Base-by-base conservation (phyloP, 2,113 vertebrate genomes). In the Calidris pygmaea region DNA sequence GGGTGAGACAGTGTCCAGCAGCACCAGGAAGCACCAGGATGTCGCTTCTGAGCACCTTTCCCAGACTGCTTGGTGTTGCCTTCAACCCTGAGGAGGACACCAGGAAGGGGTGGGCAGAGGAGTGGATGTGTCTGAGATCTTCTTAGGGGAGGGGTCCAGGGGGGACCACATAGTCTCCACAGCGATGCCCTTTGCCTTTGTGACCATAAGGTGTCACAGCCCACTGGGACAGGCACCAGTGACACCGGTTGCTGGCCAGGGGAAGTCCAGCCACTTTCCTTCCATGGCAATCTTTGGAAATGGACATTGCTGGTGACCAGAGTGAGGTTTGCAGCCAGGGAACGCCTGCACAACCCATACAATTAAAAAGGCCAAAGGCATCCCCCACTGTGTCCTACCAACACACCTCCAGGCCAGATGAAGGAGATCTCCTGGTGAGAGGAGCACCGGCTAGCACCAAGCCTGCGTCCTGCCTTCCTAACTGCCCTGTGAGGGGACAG, bases 391-490 rank as follows among this genome's bases (percentile, higher is more conserved):
- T 43, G 29, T 26, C 53, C 63, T 29, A 9, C 22, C 30, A 70
- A 55, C 19, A 35, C 50, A 39, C 29, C 41, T 66, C 16, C 17
- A 62, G 29, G 59, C 9, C 47, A 17, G 56, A 4, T 0, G 12
- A 39, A 67, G 67, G 10, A 70, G 55, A 8, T 2, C 1, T 1
- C 16, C 50, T 0, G 0, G 23, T 0, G 1, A 65, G 34, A 71
- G 45, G 9, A 74, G 14, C 45, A 43, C 13, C 50, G 22, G 35
- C 16, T 12, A 18, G 18, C 32, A 56, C n/a, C n/a, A 53, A 60
- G 9, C 24, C 52, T 37, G 16, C 50, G 13, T 30, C 68, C 30
- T 78, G 60, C 43, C 6, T 18, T 30, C 63, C 72, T 43, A 19
- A 8, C 4, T 18, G 1, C 10, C 2, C 16, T 2, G 0, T 0